Percentiles rank a stretch among this genome's conserved stretches.
Evolutionary conservation across 2,113 vertebrate genomes (phyloP).

Genomic region (Camelus bactrianus): DNA sequence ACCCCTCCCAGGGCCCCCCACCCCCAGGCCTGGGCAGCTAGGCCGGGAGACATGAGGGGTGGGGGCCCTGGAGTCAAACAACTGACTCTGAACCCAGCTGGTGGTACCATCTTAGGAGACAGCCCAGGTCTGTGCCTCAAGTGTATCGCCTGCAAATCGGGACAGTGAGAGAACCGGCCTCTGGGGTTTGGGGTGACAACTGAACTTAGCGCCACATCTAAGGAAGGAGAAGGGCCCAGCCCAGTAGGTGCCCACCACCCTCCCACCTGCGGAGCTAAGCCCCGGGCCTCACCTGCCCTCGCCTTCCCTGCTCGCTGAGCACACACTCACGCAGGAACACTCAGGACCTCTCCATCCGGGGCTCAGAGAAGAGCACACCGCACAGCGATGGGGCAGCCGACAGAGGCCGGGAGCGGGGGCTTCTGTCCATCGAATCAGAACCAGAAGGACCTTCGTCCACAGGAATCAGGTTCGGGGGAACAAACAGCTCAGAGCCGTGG

Average conservation of each 20-base stretch:
- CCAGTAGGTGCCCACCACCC: neutral
- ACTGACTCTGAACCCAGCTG: neutral
- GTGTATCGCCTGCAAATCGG: neutral
- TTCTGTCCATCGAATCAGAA: neutral
- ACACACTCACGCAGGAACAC: accelerated
- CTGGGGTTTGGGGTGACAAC: neutral
- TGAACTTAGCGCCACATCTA: accelerated
- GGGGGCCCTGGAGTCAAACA: accelerated
- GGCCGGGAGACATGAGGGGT: neutral
- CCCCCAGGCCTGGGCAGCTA: neutral
- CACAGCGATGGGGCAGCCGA: accelerated
- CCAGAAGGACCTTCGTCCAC: accelerated
- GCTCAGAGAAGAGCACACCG: neutral
- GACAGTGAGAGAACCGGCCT: neutral
- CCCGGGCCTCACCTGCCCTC: too few species aligned
- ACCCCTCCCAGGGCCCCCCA: too few species aligned
- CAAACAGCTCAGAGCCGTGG: neutral
- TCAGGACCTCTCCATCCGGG: too few species aligned
- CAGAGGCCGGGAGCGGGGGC: accelerated
- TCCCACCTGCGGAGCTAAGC: too few species aligned
- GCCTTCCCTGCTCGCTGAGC: too few species aligned
- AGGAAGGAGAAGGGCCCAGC: accelerated
- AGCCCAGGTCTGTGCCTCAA: accelerated
- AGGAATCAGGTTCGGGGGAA: neutral
- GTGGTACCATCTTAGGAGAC: neutral